Percentiles rank a stretch among this genome's conserved stretches.
These are phyloP conservation scores for Sycophila sp. DNA, from an alignment of 1,140 invertebrate species.

Conservation along the genomic window DNA sequence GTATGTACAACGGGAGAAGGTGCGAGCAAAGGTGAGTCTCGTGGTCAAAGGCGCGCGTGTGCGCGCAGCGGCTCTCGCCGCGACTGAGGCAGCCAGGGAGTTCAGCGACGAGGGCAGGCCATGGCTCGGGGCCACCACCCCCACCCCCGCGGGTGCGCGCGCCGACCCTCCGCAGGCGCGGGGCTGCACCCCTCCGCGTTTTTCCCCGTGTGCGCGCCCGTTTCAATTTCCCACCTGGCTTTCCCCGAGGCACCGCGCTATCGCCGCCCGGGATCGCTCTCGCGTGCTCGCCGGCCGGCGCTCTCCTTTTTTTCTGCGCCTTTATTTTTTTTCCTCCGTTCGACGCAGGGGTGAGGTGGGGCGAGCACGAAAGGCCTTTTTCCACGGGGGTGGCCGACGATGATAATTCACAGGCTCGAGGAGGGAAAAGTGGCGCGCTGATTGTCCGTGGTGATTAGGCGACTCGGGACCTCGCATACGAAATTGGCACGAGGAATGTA, in stretches of 20 bases:
- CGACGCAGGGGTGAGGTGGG: too few species aligned
- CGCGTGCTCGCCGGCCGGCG: neutral
- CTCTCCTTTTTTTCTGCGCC: neutral
- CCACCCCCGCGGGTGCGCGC: neutral
- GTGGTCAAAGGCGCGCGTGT: neutral
- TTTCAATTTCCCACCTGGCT: slow-evolving; percentile 32
- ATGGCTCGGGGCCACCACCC: neutral
- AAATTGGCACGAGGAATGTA: too few species aligned
- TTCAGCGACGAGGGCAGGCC: neutral
- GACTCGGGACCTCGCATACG: too few species aligned
- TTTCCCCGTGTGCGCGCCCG: slow-evolving; percentile 12
- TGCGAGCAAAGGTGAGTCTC: too few species aligned
- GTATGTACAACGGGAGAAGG: too few species aligned
- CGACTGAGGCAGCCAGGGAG: slow-evolving; percentile 17
- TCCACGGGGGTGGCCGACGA: too few species aligned
- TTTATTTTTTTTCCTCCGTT: neutral
- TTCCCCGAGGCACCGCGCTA: slow-evolving; percentile 5
- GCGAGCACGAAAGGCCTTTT: too few species aligned
- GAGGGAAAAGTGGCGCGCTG: too few species aligned
- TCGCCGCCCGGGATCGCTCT: neutral
- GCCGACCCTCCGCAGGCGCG: neutral
- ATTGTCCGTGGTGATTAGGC: too few species aligned
- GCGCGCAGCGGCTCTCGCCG: slow-evolving; percentile 1
- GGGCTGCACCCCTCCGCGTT: neutral
- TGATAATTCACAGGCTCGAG: too few species aligned